A percentile compares a stretch with the other conserved stretches of the same genome.
These are phyloP conservation scores for Pseudomyrmex gracilis DNA, from an alignment of 1,140 invertebrate genomes.

Conservation along the genomic window DNA sequence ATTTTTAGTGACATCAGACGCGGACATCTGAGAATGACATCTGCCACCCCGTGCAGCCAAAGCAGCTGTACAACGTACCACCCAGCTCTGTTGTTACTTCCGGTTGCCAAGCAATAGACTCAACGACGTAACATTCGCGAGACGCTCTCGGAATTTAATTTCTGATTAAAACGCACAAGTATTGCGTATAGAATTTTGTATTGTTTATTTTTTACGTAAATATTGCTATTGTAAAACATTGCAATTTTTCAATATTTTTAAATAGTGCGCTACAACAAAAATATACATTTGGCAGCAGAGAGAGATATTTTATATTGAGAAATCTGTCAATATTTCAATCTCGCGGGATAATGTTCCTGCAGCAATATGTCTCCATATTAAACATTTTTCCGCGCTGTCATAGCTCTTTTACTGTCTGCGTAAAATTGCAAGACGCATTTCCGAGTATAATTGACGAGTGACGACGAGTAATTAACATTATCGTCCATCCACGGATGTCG, in stretches of 20 bases:
- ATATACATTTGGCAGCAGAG: no score
- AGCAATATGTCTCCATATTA: no score
- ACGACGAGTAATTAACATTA: background rate
- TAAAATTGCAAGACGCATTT: background rate
- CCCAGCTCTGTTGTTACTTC: conserved; percentile 69
- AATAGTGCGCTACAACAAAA: no score
- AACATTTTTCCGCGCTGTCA: no score
- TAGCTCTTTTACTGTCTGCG: no score
- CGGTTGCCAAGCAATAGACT: conserved; percentile 71
- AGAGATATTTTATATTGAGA: no score
- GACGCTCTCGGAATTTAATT: conserved; percentile 7
- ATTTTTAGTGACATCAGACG: conserved; percentile 51
- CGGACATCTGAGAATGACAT: conserved; percentile 74
- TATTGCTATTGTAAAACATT: no score
- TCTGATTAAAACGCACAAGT: background rate
- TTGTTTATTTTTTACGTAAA: no score
- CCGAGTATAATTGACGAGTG: background rate
- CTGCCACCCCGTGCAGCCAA: conserved; percentile 60
- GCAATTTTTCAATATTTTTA: no score
- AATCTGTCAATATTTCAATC: no score
- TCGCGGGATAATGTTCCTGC: no score
- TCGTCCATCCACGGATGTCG: background rate
- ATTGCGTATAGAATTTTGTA: no score
- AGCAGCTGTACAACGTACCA: conserved; percentile 65
- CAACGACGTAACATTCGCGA: conserved; percentile 38